phyloP scores from a whole-genome alignment of 2,888 invertebrate genomes.

The Yponomeuta evonymella region DNA sequence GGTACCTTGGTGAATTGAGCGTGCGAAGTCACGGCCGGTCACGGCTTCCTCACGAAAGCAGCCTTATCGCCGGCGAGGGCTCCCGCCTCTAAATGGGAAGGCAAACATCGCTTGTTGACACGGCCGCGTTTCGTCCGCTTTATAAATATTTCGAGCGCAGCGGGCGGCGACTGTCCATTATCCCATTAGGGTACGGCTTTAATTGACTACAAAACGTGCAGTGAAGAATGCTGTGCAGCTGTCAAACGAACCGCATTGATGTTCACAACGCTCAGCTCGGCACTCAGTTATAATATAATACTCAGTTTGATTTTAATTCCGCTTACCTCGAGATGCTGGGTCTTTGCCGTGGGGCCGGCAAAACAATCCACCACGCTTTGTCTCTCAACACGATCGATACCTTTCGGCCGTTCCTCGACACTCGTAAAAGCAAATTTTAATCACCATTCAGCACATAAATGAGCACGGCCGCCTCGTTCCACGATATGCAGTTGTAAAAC shows the following conservation, averaged over 20 bases:
- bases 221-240: background rate
- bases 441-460: slow-evolving; percentile 70
- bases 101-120: slow-evolving; percentile 68
- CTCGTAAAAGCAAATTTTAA: slow-evolving; percentile 68
- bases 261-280: background rate
- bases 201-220: background rate
- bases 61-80: slow-evolving; percentile 36
- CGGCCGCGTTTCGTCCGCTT: slow-evolving; percentile 58
- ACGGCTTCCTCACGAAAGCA: slow-evolving; percentile 25
- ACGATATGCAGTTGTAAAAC: slow-evolving; percentile 45
- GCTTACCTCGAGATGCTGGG: background rate
- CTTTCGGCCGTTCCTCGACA: slow-evolving; percentile 56
- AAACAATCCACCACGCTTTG: slow-evolving; percentile 61
- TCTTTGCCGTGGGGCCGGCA: slow-evolving; percentile 33
- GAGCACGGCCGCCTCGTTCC: slow-evolving; percentile 60
- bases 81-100: slow-evolving; percentile 55
- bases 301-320: background rate
- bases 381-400: slow-evolving; percentile 66
- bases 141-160: slow-evolving; percentile 65
- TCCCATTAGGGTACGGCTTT: slow-evolving; percentile 53
- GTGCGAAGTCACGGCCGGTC: slow-evolving; percentile 7
- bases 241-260: background rate
- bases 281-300: background rate
- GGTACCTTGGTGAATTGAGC: background rate
- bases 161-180: slow-evolving; percentile 48